phyloP scores from a whole-genome alignment of 2,797 vertebrate genomes.

The Perodicticus potto region DNA sequence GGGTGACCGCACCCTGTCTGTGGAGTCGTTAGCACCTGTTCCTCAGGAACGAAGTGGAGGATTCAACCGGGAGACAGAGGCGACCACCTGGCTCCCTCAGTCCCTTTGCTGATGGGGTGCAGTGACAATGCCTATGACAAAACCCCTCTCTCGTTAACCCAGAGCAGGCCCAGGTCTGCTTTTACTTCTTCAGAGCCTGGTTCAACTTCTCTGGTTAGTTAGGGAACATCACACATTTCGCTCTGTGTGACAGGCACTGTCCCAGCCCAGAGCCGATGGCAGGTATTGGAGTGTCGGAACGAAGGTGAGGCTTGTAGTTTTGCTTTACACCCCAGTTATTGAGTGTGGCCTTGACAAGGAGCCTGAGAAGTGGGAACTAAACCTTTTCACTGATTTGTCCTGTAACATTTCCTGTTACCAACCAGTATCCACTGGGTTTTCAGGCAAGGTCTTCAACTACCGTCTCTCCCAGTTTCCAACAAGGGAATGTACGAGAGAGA shows the following conservation, averaged over 20 bases:
- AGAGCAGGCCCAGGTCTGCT: too few relatives aligned
- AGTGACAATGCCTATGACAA: accelerated
- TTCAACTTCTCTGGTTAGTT: accelerated
- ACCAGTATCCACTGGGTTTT: accelerated
- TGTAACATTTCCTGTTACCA: too few relatives aligned
- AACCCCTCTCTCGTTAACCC: too few relatives aligned
- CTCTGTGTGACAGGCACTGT: accelerated
- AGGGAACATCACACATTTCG: accelerated
- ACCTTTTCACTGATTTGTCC: accelerated
- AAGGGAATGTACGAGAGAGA: too few relatives aligned
- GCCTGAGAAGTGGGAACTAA: not conserved
- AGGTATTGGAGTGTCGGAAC: too few relatives aligned
- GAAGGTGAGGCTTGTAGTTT: accelerated
- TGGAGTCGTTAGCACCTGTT: accelerated
- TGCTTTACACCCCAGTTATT: accelerated
- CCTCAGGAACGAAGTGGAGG: too few relatives aligned
- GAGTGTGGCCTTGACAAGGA: not conserved
- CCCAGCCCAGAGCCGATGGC: accelerated
- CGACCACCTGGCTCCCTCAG: accelerated
- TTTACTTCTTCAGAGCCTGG: not conserved
- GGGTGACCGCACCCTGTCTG: not conserved
- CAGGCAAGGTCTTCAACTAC: not conserved
- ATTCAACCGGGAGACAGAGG: accelerated
- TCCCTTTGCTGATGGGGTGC: accelerated
- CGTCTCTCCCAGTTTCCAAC: not conserved